These are phyloP conservation scores for Anableps anableps DNA, from an alignment of 2,797 vertebrate genomes.

Conservation along the genomic window DNA sequence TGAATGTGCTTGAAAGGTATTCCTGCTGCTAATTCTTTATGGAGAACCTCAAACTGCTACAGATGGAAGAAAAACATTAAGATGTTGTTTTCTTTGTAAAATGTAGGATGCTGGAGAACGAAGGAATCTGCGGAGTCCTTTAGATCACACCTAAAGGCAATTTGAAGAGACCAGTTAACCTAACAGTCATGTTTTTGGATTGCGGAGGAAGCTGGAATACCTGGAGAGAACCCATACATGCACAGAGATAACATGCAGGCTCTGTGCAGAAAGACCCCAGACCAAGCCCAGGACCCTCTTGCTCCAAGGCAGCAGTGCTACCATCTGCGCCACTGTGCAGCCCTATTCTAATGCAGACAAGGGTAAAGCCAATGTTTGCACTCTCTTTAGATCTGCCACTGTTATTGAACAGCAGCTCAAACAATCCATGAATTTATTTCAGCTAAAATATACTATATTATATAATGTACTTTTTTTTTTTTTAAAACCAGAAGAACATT, in stretches of 20 bases:
- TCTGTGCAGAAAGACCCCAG: no score
- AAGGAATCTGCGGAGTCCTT: background rate
- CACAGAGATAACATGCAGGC: no score
- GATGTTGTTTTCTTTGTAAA: background rate
- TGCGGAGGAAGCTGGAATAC: no score
- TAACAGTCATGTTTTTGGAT: no score
- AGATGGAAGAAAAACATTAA: background rate
- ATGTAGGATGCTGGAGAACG: background rate
- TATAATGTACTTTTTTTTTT: background rate
- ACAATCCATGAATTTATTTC: background rate
- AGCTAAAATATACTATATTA: background rate
- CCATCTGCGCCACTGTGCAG: no score
- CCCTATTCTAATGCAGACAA: no score
- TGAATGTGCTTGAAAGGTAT: conserved; percentile 37
- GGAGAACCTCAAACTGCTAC: conserved; percentile 16
- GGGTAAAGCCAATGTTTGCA: background rate
- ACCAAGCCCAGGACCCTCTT: no score
- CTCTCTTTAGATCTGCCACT: background rate
- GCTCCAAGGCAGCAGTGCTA: no score
- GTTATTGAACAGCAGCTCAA: background rate
- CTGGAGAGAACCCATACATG: no score
- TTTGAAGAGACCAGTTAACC: no score
- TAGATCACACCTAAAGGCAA: no score
- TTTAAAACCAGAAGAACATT: background rate
- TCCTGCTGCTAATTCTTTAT: conserved; percentile 30